A percentile compares a stretch with the other conserved stretches of the same genome.
These are phyloP conservation scores for Drosophila nasuta DNA, from an alignment of 1,140 invertebrate species.

Conservation along the genomic window DNA sequence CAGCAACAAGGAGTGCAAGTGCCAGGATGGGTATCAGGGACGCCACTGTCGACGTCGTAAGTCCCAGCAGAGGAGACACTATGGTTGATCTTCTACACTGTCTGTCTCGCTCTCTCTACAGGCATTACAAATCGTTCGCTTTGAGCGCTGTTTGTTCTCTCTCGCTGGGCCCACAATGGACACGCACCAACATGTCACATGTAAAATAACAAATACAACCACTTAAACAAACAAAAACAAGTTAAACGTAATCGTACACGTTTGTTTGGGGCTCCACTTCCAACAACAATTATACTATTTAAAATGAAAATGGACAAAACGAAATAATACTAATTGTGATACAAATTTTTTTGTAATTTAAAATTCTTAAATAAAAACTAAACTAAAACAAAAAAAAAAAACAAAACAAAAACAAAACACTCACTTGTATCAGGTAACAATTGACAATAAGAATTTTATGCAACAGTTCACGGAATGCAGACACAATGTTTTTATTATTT, in stretches of 20 bases:
- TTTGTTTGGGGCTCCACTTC: conserved; percentile 30
- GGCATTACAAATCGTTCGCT: conserved; percentile 59
- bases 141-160: conserved; percentile 23
- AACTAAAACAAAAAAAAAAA: conserved; percentile 24
- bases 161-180: conserved; percentile 11
- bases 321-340: conserved; percentile 83
- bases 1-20: conserved; percentile 88
- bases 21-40: conserved; percentile 71
- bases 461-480: conserved; percentile 2
- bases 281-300: conserved; percentile 58
- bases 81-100: neutral
- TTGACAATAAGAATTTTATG: conserved; percentile 17
- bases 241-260: conserved; percentile 5
- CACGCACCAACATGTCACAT: conserved; percentile 47
- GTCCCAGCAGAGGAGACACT: conserved; percentile 26
- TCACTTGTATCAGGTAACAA: conserved; percentile 9
- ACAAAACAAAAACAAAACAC: neutral
- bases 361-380: conserved; percentile 73
- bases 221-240: conserved; percentile 15
- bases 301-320: conserved; percentile 61
- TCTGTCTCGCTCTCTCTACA: conserved; percentile 7
- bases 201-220: conserved; percentile 49
- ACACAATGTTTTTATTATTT: conserved; percentile 26
- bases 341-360: conserved; percentile 82
- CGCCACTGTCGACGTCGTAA: conserved; percentile 75